These are phyloP conservation scores for Troides helena DNA, from an alignment of 2,888 invertebrate species.

Conservation along the genomic window DNA sequence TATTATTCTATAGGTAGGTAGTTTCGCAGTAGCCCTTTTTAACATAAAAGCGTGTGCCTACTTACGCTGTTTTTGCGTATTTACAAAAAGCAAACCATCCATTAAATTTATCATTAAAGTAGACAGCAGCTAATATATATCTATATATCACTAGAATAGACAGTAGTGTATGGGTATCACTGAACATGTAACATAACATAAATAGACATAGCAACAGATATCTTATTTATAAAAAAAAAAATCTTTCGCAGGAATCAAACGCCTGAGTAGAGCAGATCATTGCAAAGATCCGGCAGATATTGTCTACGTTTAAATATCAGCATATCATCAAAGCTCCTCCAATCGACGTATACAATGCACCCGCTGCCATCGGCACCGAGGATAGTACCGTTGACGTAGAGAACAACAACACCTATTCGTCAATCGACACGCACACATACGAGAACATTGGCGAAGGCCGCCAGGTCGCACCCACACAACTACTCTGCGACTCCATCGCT, in stretches of 20 bases:
- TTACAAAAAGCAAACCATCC: constrained; percentile 46
- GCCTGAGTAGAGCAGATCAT: constrained; percentile 94
- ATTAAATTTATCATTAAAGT: constrained; percentile 55
- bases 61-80: constrained; percentile 50
- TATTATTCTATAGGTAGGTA: constrained; percentile 49
- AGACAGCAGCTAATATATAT: constrained; percentile 47
- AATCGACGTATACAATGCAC: constrained; percentile 73
- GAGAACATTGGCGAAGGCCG: constrained; percentile 62
- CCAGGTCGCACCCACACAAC: constrained; percentile 69
- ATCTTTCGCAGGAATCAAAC: constrained; percentile 88
- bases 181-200: constrained; percentile 33
- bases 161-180: constrained; percentile 59
- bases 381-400: constrained; percentile 68
- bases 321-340: constrained; percentile 77
- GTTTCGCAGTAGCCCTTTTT: constrained; percentile 53
- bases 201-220: constrained; percentile 52
- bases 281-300: constrained; percentile 90
- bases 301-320: constrained; percentile 86
- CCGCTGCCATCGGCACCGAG: constrained; percentile 57
- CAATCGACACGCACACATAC: constrained; percentile 53
- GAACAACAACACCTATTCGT: constrained; percentile 53
- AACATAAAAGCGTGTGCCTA: constrained; percentile 38
- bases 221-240: constrained; percentile 70
- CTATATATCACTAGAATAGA: constrained; percentile 60
- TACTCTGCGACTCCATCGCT: constrained; percentile 74